Evolutionary conservation across 2,113 vertebrate genomes (phyloP).

Genomic region (Microcebus jonahi): DNA sequence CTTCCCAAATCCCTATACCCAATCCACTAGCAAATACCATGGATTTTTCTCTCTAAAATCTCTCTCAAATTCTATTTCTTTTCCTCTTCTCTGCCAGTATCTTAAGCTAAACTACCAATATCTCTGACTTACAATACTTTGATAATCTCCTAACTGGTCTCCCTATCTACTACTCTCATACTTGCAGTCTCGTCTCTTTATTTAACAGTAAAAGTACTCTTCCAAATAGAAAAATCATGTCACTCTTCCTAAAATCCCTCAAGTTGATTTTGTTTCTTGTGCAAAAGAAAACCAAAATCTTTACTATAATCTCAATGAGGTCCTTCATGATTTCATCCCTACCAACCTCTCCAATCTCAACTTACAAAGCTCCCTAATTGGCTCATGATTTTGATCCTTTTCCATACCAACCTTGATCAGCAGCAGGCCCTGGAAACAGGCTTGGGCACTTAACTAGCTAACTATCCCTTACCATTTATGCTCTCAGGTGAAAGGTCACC

Average conservation of each 20-base stretch:
- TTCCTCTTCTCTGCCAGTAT: not conserved
- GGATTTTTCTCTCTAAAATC: not conserved
- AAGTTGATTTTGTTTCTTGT: not conserved
- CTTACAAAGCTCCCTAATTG: not conserved
- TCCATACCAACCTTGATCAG: not conserved
- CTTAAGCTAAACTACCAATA: not conserved
- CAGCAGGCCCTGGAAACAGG: not conserved
- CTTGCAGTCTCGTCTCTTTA: not conserved
- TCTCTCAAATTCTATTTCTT: conserved; percentile 14
- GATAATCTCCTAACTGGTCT: not conserved
- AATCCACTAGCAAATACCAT: not conserved
- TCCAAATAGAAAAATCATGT: not conserved
- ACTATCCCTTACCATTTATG: not conserved
- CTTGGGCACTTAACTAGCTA: not conserved
- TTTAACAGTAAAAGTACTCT: not conserved
- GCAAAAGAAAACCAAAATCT: not conserved
- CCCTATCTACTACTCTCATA: not conserved
- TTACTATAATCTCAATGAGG: not conserved
- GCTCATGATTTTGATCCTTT: not conserved
- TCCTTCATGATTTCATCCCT: not conserved
- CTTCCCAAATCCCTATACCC: not conserved
- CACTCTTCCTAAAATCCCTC: not conserved
- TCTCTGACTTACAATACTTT: not conserved
- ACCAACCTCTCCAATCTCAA: not conserved
- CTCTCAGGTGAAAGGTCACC: not conserved